Evolutionary conservation across 2,113 vertebrate species (phyloP), one percentile per base, ranked within the genome.

Genomic region (Hydropotes inermis): DNA sequence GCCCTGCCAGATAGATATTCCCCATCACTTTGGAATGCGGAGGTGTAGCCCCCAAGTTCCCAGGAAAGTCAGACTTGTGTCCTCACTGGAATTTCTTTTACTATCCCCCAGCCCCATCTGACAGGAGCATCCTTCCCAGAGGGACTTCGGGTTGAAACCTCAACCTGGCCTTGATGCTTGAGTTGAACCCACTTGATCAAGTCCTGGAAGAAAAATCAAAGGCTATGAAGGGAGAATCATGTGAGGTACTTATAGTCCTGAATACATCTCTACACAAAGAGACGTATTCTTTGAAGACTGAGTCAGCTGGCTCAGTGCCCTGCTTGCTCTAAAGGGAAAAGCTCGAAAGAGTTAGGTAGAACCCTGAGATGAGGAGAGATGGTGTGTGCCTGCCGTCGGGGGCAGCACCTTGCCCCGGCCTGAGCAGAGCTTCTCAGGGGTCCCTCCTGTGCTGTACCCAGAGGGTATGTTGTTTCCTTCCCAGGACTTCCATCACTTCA

Each of bases 171-270:
- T 98, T 98, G 97, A 98, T 96, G 87, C 91, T 95, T 74, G 50
- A 97, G 82, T 88, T 97, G 95, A 97, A 98, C 96, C 92, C 90
- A 87, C 93, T 89, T 91, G 87, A 97, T 95, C 85, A 98, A 87
- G 97, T 94, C 43, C 55, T 94, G 94, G 97, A 98, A 98, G 94
- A 82, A 92, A 91, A 98, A 97, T 98, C 96, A 97, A 92, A 98
- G 76, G 89, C 97, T 50, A 21, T 94, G 91, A 74, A 79, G 17
- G 82, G 85, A 81, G 57, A 94, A 82, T 88, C 92, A 27, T 50
- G 39, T 82, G 87, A 70, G n/a, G 43, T 45, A 30, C 33, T 85
- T 89, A 85, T 86, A 89, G 30, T 83, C 55, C 87, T 50, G 45
- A 89, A 54, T 93, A 17, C 76, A 23, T 81, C 55, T 96, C n/a